Base-by-base conservation (phyloP, 2,888 invertebrate species). In the Phoenoteleia sp. region DNA sequence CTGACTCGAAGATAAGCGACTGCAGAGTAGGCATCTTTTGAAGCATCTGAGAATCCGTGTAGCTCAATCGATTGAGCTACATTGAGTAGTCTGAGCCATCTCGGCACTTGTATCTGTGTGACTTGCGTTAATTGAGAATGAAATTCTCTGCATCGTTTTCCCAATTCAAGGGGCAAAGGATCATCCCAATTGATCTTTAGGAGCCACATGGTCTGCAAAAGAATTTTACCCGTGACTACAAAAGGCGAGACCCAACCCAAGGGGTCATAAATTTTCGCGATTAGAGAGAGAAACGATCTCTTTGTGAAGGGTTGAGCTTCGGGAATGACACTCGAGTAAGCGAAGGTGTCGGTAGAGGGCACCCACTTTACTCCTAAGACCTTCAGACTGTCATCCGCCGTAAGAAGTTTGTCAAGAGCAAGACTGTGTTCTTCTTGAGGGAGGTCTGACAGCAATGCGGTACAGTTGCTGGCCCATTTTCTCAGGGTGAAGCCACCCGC, bases 401-500 rank as follows among this genome's bases (percentile, higher is more conserved):
- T 7, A 17, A 49, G 23, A 13, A 3, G 21, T 21, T 23, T 49
- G n/a, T 27, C 27, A 11, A 11, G n/a, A 2, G 54, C 54, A 1
- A 54, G 15, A 17, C n/a, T 11, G n/a, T 54, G 60, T 13, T 60
- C 13, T n/a, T 29, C n/a, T 5, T n/a, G 9, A 13, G 39, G 60
- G 7, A 60, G 3, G 2, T 39, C 60, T n/a, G 19, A 27, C 3
- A 60, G 9, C 4, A 39, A n/a, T 4, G 21, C 21, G 3, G 13
- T 3, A 23, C 23, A 2, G 39, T 60, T 60, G 9, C 60, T 60
- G 1, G 60, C 23, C 60, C 60, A 60, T 23, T 39, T 60, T 0
- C 60, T 19, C 23, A 60, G 19, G 23, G n/a, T 17, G 29, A 64
- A 64, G 13, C 64, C 64, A 45, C 64, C 45, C 29, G 45, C 42